phyloP scores from a whole-genome alignment of 2,113 vertebrate species.

The Montifringilla adamsi region DNA sequence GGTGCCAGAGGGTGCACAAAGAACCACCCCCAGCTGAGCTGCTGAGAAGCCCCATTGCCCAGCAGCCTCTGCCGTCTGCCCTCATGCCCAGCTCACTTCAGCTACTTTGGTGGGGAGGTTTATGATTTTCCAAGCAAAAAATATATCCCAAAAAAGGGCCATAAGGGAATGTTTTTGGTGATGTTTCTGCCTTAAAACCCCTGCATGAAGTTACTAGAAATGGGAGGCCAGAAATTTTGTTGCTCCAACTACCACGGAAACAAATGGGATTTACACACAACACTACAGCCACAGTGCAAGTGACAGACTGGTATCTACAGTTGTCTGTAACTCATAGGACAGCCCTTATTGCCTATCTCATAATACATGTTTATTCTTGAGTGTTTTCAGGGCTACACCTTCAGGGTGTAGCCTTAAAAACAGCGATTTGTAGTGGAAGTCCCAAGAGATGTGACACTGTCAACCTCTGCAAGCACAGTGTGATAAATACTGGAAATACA shows the following conservation, averaged over 20 bases:
- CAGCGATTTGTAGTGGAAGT: background rate
- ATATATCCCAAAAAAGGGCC: background rate
- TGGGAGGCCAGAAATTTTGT: background rate
- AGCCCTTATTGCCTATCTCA: background rate
- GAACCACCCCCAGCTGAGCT: accelerated
- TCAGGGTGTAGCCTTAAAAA: background rate
- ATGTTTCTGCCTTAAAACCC: background rate
- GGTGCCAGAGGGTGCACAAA: background rate
- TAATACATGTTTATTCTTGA: background rate
- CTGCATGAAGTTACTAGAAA: background rate
- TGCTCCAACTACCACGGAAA: background rate
- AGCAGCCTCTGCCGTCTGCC: background rate
- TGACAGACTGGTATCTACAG: background rate
- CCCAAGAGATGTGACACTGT: background rate
- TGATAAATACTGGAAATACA: background rate
- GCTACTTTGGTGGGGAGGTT: background rate
- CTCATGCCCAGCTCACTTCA: background rate
- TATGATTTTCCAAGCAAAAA: background rate
- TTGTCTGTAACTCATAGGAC: background rate
- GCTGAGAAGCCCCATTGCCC: background rate
- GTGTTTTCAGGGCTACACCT: background rate
- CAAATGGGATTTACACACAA: background rate
- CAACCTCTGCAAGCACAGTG: background rate
- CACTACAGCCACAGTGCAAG: background rate
- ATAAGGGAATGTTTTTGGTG: background rate